These are phyloP conservation scores for Cliona cf. orientalis DNA, from an alignment of 37 sponge, comb jelly and placozoan genomes.

Conservation along the genomic window DNA sequence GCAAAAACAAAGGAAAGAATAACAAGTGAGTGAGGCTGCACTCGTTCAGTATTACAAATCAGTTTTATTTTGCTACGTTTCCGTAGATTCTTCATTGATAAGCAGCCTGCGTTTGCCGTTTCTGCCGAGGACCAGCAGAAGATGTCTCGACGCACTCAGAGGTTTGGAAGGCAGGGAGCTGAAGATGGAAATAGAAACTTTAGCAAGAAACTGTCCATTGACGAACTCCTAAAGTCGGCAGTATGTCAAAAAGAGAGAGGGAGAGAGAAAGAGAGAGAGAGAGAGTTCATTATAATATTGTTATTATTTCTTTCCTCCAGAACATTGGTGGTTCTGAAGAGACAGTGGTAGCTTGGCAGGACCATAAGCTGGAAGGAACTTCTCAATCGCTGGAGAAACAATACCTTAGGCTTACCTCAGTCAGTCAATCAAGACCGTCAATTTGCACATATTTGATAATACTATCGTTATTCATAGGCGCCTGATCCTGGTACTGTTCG, in stretches of 20 bases:
- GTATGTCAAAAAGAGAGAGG: slow-evolving; percentile 18
- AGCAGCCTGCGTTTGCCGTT: slow-evolving; percentile 2
- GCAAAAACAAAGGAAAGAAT: slow-evolving; percentile 30
- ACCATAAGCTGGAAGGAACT: slow-evolving; percentile 80
- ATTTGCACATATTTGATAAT: not conserved
- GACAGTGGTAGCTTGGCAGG: slow-evolving; percentile 53
- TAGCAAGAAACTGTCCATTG: slow-evolving; percentile 66
- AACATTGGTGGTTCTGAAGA: no score
- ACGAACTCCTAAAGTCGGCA: slow-evolving; percentile 48
- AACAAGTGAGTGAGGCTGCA: slow-evolving; percentile 35
- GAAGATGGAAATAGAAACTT: slow-evolving; percentile 32
- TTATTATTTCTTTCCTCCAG: no score
- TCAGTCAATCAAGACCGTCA: slow-evolving; percentile 32
- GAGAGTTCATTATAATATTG: slow-evolving; percentile 20
- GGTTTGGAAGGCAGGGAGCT: slow-evolving; percentile 43
- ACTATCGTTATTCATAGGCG: slow-evolving; percentile 56
- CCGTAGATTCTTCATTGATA: slow-evolving; percentile 46
- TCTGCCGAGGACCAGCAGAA: slow-evolving; percentile 45
- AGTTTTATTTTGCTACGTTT: not conserved
- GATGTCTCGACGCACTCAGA: slow-evolving; percentile 50
- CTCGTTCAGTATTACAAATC: not conserved
- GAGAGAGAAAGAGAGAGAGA: no score
- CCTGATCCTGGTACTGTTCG: slow-evolving; percentile 88
- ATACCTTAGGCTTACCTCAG: slow-evolving; percentile 97
- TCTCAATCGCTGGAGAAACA: slow-evolving; percentile 88